Base-by-base conservation (phyloP, 2,797 vertebrate genomes). In the Hybognathus amarus region DNA sequence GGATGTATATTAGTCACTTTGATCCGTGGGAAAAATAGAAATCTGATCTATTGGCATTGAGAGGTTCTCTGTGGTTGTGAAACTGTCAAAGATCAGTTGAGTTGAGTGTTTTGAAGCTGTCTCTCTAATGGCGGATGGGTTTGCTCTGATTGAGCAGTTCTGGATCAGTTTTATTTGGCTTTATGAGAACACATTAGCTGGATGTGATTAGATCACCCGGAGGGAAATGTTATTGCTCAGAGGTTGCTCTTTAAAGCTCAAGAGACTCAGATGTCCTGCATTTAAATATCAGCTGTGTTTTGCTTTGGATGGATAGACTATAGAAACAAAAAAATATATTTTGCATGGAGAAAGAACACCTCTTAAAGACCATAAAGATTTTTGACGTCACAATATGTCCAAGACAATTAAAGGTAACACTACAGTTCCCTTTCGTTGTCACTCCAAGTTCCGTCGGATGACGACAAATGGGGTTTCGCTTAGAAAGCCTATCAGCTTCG, bases 21-120 rank as follows among this genome's bases (percentile, higher is more conserved):
- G 33, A 79, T 30, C 59, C 6, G 6, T 63, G 59, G 27, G 6
- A 30, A 63, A 8, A 13, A 8, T 20, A 79, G 64, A 79, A 67
- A 79, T 79, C 22, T 54, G 77, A 79, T 78, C 42, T 45, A 20
- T 45, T 63, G 38, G 75, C 56, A 15, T 42, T 13, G 13, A 79
- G 47, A 68, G 77, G 11, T 24, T 69, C 64, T 79, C 30, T 36
- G 61, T 2, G 64, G 64, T 52, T 68, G 30, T 68, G 77, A 22
- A 67, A n/a, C 5, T 2, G 9, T n/a, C 45, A 54, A 33, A 38
- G 22, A 24, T 24, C 33, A 68, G 64, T 27, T 54, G 27, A 79
- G 30, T 47, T 47, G 30, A 79, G 63, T 52, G 76, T 47, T 66
- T 59, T 66, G 77, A 64, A 52, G 63, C 77, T 9, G 66, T 10